phyloP scores from a whole-genome alignment of 2,888 invertebrate species.

The Drosophila pseudotalamancana region DNA sequence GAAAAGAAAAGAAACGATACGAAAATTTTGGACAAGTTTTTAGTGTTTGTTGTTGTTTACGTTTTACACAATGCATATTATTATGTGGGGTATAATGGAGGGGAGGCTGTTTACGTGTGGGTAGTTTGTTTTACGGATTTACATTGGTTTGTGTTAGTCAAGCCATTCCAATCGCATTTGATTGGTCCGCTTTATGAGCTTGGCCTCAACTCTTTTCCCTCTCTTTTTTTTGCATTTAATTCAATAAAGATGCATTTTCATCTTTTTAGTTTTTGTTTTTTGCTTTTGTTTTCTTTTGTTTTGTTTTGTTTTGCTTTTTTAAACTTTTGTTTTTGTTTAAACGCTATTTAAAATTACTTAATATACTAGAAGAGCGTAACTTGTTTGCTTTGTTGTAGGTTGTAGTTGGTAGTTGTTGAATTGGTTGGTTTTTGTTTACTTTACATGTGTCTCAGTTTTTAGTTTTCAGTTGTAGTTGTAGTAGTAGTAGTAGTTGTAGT shows the following conservation, averaged over 20 bases:
- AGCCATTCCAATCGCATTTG: constrained; percentile 19
- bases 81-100: constrained; percentile 3
- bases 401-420: constrained; percentile 42
- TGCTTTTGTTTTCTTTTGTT: constrained; percentile 20
- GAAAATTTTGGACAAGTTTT: constrained; percentile 32
- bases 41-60: constrained; percentile 27
- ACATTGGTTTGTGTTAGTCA: constrained; percentile 42
- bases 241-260: constrained; percentile 57
- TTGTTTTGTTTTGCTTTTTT: constrained; percentile 41
- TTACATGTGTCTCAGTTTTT: too few species aligned
- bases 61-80: constrained; percentile 20
- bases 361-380: constrained; percentile 77
- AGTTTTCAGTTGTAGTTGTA: constrained; percentile 7
- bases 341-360: constrained; percentile 77
- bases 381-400: constrained; percentile 59
- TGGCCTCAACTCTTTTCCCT: constrained; percentile 32
- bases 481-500: constrained; percentile 18
- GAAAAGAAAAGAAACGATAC: constrained; percentile 42
- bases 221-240: constrained; percentile 38
- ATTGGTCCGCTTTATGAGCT: constrained; percentile 37
- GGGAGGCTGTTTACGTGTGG: constrained; percentile 26
- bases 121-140: constrained; percentile 39
- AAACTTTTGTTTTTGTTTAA: constrained; percentile 60
- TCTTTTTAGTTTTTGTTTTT: constrained; percentile 27
- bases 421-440: constrained; percentile 41